These are phyloP conservation scores for Moxostoma hubbsi DNA, from an alignment of 2,797 vertebrate genomes.

Conservation along the genomic window DNA sequence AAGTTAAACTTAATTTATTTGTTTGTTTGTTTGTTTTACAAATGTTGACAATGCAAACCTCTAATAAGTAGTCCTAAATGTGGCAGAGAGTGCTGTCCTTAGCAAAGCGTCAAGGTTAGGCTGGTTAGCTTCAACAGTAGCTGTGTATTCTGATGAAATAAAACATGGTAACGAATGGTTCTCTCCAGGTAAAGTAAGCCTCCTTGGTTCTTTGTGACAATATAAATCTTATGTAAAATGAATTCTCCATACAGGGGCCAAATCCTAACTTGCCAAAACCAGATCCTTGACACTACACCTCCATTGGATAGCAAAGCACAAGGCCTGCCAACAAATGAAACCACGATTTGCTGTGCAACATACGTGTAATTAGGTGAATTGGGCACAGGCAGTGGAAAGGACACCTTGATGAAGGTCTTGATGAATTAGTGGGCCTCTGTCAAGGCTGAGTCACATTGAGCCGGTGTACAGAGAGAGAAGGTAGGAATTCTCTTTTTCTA, in stretches of 20 bases:
- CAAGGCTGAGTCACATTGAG: slow-evolving; percentile 81
- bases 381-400: slow-evolving; percentile 69
- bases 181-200: too few species aligned
- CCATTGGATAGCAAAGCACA: slow-evolving; percentile 64
- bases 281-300: slow-evolving; percentile 66
- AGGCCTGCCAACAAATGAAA: slow-evolving; percentile 66
- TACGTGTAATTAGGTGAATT: slow-evolving; percentile 82
- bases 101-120: too few species aligned
- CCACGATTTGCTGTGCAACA: slow-evolving; percentile 69
- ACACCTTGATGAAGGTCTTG: slow-evolving; percentile 77
- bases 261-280: slow-evolving; percentile 52
- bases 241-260: slow-evolving; percentile 16
- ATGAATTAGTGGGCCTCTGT: slow-evolving; percentile 81
- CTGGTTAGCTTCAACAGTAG: background rate
- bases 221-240: slow-evolving; percentile 14
- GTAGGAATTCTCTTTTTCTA: slow-evolving; percentile 38
- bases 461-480: slow-evolving; percentile 62
- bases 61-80: slow-evolving; percentile 15
- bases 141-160: slow-evolving; percentile 18
- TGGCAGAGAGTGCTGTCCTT: background rate
- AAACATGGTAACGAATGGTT: too few species aligned
- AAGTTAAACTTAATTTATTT: background rate
- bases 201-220: background rate
- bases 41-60: background rate
- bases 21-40: background rate